Percentiles rank a stretch among this genome's conserved stretches.
phyloP scores from a whole-genome alignment of 2,113 vertebrate genomes.

The Phocoena sinus region DNA sequence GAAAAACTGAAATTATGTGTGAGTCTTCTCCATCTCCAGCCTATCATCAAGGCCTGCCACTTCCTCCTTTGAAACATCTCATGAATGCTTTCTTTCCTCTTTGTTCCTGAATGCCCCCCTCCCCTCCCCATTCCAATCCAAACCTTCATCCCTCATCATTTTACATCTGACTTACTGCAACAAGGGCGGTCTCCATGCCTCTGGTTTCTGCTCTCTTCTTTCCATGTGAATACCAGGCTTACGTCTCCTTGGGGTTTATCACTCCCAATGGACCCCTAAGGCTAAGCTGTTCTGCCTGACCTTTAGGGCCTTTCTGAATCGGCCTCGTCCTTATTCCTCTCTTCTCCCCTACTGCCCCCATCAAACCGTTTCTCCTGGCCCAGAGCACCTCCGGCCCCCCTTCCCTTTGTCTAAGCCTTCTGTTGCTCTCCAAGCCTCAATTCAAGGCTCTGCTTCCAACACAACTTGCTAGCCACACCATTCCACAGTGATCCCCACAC shows the following conservation, averaged over 20 bases:
- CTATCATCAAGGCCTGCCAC: not conserved
- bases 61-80: slow-evolving; percentile 6
- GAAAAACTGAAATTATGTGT: not conserved
- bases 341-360: not conserved
- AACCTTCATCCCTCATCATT: not conserved
- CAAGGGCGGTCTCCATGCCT: not conserved
- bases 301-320: not conserved
- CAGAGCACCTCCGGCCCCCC: not conserved
- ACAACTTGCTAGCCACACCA: not conserved
- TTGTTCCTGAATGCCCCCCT: not conserved
- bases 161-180: not conserved
- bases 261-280: not conserved
- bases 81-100: not conserved
- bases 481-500: not conserved
- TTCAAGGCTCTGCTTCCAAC: slow-evolving; percentile 5
- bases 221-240: not conserved
- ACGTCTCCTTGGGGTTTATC: not conserved
- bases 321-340: not conserved
- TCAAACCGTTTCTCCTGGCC: not conserved
- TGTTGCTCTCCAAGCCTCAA: not conserved
- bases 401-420: not conserved
- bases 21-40: not conserved
- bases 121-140: not conserved
- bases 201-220: not conserved
- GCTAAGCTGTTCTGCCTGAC: not conserved